Conservation (phyloP, 1,140 invertebrate genomes). For the Drosophila quadrilineata region DNA sequence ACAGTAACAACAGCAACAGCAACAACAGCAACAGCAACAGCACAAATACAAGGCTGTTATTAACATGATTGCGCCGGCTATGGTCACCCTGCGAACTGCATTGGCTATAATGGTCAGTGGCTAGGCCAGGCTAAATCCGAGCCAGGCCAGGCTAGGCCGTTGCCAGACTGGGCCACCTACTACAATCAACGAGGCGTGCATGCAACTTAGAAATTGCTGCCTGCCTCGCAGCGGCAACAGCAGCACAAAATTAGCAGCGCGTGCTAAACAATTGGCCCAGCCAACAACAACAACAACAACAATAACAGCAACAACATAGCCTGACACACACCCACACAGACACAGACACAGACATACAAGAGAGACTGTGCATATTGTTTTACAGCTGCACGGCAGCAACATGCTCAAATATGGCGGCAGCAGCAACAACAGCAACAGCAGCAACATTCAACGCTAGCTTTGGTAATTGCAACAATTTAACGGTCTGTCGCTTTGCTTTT, state of each 20-base stretch:
- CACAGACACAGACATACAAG: no score
- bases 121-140: slow-evolving; percentile 3
- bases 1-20: slow-evolving; percentile 9
- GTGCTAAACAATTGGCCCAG: slow-evolving; percentile 74
- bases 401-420: slow-evolving; percentile 64
- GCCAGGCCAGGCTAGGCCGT: not conserved
- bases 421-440: slow-evolving; percentile 36
- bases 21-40: slow-evolving; percentile 1
- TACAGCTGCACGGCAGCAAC: slow-evolving; percentile 56
- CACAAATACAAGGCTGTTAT: slow-evolving; percentile 54
- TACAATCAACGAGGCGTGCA: slow-evolving; percentile 79
- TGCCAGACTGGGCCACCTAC: slow-evolving; percentile 51
- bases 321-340: slow-evolving; percentile 21
- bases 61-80: slow-evolving; percentile 68
- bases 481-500: slow-evolving; percentile 74
- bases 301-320: slow-evolving; percentile 40
- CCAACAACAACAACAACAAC: slow-evolving; percentile 27
- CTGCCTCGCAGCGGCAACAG: slow-evolving; percentile 40
- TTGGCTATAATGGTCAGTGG: slow-evolving; percentile 33
- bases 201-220: slow-evolving; percentile 73
- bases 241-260: slow-evolving; percentile 75
- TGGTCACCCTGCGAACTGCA: slow-evolving; percentile 43
- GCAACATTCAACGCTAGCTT: slow-evolving; percentile 52
- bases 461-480: slow-evolving; percentile 79
- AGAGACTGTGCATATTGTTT: slow-evolving; percentile 66